Percentiles rank a stretch among this genome's conserved stretches.
Conservation (phyloP, 2,888 invertebrate species). For the Melikaiella ostensackeni region DNA sequence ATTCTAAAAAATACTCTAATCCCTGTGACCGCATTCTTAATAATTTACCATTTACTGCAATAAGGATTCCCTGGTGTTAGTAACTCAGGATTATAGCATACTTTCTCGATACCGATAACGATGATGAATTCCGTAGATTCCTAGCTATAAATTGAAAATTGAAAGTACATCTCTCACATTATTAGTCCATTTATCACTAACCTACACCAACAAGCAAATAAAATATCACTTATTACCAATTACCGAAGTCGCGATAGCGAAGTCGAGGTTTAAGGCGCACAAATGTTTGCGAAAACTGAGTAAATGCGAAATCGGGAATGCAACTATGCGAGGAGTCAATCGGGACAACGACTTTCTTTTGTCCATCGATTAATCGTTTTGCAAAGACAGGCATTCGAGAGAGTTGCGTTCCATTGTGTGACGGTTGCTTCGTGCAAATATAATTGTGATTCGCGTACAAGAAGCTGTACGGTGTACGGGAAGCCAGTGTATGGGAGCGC, state of each 20-base stretch:
- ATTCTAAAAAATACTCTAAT: too few species aligned
- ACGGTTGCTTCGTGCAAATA: conserved; percentile 7
- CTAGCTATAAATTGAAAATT: conserved; percentile 33
- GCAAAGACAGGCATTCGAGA: conserved; percentile 26
- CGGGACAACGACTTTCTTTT: conserved; percentile 31
- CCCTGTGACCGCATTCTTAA: too few species aligned
- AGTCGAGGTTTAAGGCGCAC: conserved; percentile 30
- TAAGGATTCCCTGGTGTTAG: conserved; percentile 28
- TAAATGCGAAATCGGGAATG: conserved; percentile 33
- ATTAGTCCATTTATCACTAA: conserved; percentile 32
- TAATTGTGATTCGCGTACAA: conserved; percentile 26
- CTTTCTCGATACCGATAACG: conserved; percentile 22
- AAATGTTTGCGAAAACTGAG: conserved; percentile 23
- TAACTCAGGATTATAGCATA: conserved; percentile 34
- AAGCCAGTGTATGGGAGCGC: conserved; percentile 53
- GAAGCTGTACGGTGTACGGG: conserved; percentile 25
- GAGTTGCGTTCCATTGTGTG: conserved; percentile 39
- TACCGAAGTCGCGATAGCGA: conserved; percentile 33
- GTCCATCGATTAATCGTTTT: conserved; percentile 38
- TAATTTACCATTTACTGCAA: neutral
- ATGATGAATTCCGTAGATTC: conserved; percentile 6
- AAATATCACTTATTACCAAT: conserved; percentile 37
- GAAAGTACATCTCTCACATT: conserved; percentile 37
- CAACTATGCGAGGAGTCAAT: neutral
- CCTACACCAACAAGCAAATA: conserved; percentile 26